Percentiles rank a stretch among this genome's conserved stretches.
Conservation (phyloP, 2,797 vertebrate genomes). For the Phoebastria nigripes region DNA sequence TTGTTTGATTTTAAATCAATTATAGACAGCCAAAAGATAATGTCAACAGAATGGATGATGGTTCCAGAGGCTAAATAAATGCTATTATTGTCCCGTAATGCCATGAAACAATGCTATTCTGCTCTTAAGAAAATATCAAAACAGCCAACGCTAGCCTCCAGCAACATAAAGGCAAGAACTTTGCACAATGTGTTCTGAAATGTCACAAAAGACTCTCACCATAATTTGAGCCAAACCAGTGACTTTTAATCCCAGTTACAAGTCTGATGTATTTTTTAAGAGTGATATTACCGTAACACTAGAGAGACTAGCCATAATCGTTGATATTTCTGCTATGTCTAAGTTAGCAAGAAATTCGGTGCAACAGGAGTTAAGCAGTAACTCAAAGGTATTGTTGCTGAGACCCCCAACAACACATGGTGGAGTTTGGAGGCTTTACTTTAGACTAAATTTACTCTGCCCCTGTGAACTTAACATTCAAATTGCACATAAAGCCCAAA, state of each 20-base stretch:
- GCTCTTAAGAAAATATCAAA: slow-evolving; percentile 20
- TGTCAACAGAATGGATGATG: slow-evolving; percentile 13
- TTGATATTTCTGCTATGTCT: neutral
- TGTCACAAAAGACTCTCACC: neutral
- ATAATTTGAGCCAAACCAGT: neutral
- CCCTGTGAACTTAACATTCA: neutral
- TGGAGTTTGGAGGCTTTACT: neutral
- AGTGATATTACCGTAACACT: neutral
- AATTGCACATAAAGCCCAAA: neutral
- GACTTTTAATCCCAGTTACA: neutral
- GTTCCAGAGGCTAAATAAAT: slow-evolving; percentile 29
- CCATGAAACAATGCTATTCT: neutral
- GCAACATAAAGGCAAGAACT: neutral
- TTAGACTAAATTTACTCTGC: neutral
- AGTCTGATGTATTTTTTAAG: neutral
- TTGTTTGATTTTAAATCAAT: slow-evolving; percentile 33
- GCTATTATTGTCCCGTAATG: neutral
- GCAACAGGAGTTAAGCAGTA: neutral
- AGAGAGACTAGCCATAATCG: neutral
- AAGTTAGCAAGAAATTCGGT: neutral
- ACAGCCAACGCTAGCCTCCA: neutral
- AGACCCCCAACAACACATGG: rapidly evolving
- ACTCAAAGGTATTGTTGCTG: neutral
- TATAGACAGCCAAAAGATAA: slow-evolving; percentile 14
- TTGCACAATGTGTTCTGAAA: neutral